phyloP scores from a whole-genome alignment of 1,140 invertebrate species.

The Batillaria attramentaria region DNA sequence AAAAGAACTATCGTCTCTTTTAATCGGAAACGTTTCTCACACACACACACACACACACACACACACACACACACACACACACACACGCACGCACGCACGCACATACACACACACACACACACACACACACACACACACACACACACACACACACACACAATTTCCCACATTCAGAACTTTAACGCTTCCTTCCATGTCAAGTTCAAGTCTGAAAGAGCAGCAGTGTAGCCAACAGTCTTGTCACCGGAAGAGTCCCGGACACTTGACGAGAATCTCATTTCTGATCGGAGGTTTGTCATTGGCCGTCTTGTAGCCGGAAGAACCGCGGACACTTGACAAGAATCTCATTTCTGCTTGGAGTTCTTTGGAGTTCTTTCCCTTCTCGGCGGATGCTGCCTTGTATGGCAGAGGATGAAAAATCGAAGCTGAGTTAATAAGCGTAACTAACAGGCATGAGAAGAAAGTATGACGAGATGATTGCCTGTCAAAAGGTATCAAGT shows the following conservation, averaged over 20 bases:
- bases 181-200: neutral
- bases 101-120: neutral
- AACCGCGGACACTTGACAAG: neutral
- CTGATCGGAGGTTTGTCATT: neutral
- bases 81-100: neutral
- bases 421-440: neutral
- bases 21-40: no score
- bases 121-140: neutral
- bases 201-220: neutral
- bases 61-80: neutral
- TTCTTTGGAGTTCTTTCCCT: no score
- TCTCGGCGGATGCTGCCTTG: no score
- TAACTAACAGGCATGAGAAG: neutral
- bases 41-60: neutral
- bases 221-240: neutral
- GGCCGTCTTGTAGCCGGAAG: neutral
- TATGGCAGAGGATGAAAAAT: neutral
- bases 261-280: no score
- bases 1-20: no score
- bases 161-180: neutral
- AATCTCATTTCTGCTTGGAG: neutral
- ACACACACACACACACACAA: neutral
- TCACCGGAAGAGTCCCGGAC: neutral
- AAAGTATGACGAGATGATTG: slow-evolving; percentile 26
- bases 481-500: slow-evolving; percentile 12